Base-by-base conservation (phyloP, 2,113 vertebrate genomes). In the Noctilio leporinus region DNA sequence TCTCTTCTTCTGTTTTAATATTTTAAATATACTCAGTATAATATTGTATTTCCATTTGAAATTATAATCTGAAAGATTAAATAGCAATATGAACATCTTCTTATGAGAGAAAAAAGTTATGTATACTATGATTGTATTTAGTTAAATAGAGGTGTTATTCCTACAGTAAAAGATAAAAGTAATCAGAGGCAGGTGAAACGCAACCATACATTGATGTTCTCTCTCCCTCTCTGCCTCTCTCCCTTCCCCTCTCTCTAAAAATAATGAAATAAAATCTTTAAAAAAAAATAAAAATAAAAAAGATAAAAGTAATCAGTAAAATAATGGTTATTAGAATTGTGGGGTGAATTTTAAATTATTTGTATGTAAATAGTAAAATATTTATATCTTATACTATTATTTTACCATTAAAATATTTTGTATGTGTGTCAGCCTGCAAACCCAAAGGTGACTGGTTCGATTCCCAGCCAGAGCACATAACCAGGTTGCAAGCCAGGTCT, bases 11-110 rank as follows among this genome's bases (percentile, higher is more conserved):
- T 70, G 20, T 85, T 95, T 91, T 92, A 69, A 33, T 40, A 64
- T 89, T 94, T 17, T 85, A 88, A 88, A 83, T 94, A 76, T 49
- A 38, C 38, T 69, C 7, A 59, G 35, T 89, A 3, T 22, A 76
- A 75, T 77, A 70, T 38, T 89, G 1, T 73, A 81, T 91, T 91
- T 51, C 17, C 35, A 93, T 85, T 76, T 91, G 59, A 94, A 85
- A 84, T 87, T 77, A 92, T 75, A 91, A 64, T 83, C 55, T 93
- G 51, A 11, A 80, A 76, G 45, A 64, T 89, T 91, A 81, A 75
- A 12, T 75, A 85, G 49, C 77, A 65, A 40, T 89, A 86, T 64
- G 38, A 84, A 92, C 72, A 62, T 24, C 87, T 90, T 95, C 35
- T 95, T 89, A 28, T 35, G 49, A 80, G 28, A 55, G 49, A 59